Evolutionary conservation across 2,888 invertebrate species (phyloP).

Genomic region (Girardia tigrina): DNA sequence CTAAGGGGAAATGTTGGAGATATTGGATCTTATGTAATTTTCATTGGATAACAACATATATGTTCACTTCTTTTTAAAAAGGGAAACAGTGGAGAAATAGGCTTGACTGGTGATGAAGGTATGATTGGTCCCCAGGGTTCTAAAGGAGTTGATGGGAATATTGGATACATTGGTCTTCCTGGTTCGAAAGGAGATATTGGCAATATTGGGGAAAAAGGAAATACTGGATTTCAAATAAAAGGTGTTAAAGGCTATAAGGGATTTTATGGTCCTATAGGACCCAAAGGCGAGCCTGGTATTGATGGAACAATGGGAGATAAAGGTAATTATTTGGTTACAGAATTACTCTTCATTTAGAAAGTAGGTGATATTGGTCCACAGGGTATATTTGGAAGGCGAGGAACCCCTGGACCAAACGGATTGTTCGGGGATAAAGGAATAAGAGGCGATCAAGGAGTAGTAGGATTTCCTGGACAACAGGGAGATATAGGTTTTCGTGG

Average conservation of each 20-base stretch:
- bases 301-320: constrained; percentile 14
- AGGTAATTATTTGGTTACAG: neutral
- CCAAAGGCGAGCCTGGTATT: neutral
- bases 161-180: neutral
- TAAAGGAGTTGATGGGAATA: neutral
- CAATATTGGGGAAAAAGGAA: neutral
- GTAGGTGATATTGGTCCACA: neutral
- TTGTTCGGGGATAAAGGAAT: neutral
- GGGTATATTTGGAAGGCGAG: neutral
- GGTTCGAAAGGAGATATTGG: no score
- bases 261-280: neutral
- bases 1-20: neutral
- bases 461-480: constrained; percentile 11
- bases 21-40: neutral
- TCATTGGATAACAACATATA: neutral
- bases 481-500: constrained; percentile 12
- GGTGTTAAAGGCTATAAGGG: neutral
- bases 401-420: neutral
- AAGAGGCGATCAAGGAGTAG: neutral
- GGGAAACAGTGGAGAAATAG: no score
- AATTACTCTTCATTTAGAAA: neutral
- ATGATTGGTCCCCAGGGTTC: no score
- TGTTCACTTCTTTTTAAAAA: no score
- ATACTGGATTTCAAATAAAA: neutral
- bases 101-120: no score